Base-by-base conservation (phyloP, 2,888 invertebrate genomes). In the Dexiosoma caninum region DNA sequence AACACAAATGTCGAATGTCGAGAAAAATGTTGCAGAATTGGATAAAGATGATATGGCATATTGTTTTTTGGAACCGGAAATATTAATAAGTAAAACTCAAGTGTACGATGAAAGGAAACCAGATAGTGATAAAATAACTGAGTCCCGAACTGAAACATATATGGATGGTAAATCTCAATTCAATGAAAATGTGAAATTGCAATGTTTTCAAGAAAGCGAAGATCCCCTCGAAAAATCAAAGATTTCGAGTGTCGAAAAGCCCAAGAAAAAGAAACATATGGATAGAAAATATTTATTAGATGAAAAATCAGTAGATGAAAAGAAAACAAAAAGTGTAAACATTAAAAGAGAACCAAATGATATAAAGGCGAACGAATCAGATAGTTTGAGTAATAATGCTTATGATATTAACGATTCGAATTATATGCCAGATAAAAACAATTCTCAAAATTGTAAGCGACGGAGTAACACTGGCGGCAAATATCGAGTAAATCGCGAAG, bases 11-110 rank as follows among this genome's bases (percentile, higher is more conserved):
- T 9, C 16, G 7, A 60, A 40, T 9, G 16, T 14, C 19, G 32
- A 30, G 21, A 4, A 16, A n/a, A 30, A 16, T 14, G 40, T 7
- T 9, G 59, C n/a, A 49, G 30, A 6, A 23, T 10, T 1, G 3
- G 4, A 16, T 0, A 23, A 19, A 37, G 27, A 70, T 59, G 44
- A 27, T 8, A 12, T 59, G 21, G 46, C 49, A n/a, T 71, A 12
- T 59, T 42, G 53, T 19, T 53, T 62, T 53, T 44, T 72, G 14
- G 72, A 72, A 53, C 72, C 51, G 0, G 72, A 72, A 62, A 72
- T 72, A 16, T 27, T 62, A 16, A 72, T 72, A 72, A 23, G 60
- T 19, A 51, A 62, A 44, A 19, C 3, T 30, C 19, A 49, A 2
- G 2, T 12, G 12, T 12, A 10, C 6, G 46, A 37, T 37, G 7